phyloP scores from a whole-genome alignment of 2,797 vertebrate species.

The Myotis myotis region DNA sequence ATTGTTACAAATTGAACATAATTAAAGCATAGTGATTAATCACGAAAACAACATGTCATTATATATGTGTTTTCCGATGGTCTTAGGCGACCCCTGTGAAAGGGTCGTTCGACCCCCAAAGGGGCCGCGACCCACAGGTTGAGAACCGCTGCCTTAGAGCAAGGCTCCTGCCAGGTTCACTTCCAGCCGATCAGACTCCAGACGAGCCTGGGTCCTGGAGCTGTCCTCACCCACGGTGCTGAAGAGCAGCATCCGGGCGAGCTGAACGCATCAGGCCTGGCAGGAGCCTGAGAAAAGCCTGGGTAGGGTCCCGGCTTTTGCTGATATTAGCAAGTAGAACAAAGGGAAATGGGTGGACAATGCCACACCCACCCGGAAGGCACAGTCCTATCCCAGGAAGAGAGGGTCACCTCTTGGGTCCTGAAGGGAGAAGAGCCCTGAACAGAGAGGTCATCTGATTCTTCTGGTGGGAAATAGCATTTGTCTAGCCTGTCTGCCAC shows the following conservation, averaged over 20 bases:
- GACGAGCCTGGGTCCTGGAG: not conserved
- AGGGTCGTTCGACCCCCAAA: too few species aligned
- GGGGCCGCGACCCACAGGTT: too few species aligned
- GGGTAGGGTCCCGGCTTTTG: not conserved
- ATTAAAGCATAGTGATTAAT: too few species aligned
- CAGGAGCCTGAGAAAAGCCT: not conserved
- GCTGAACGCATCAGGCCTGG: accelerated
- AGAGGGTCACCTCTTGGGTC: not conserved
- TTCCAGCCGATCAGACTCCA: not conserved
- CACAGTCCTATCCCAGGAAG: not conserved
- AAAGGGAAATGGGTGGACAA: not conserved
- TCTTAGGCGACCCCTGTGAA: too few species aligned
- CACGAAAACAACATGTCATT: too few species aligned
- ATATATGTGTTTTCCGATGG: too few species aligned
- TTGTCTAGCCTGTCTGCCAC: not conserved
- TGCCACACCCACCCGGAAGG: conserved; percentile 19
- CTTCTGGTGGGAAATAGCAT: not conserved
- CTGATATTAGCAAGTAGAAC: not conserved
- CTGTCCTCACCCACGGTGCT: conserved; percentile 73
- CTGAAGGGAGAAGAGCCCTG: not conserved
- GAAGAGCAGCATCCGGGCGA: not conserved
- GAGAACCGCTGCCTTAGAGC: not conserved
- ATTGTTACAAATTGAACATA: too few species aligned
- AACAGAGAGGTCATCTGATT: not conserved
- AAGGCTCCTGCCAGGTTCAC: not conserved